Evolutionary conservation across 2,888 invertebrate species (phyloP), one percentile per base, ranked within the genome.

Genomic region (Sycophila texana): DNA sequence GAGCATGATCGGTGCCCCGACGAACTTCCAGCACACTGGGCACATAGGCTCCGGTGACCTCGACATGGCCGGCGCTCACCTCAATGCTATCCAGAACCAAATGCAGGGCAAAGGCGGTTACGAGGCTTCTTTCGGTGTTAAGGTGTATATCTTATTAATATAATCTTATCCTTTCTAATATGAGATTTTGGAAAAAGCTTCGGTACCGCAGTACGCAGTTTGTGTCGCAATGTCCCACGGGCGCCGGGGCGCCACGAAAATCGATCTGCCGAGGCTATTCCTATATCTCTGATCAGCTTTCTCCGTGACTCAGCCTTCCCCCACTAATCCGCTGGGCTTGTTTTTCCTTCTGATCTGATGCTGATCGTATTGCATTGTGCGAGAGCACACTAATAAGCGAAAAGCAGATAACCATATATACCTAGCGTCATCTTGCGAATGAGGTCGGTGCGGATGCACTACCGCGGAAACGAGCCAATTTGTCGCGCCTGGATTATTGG

Each of bases 81-180:
- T 98, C 83, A 94, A 95, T 89, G 95, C 96, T 84, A 94, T 98
- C 88, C 97, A 98, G 91, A 95, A 95, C 87, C 98, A 98, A 91
- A 97, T 98, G 98, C 96, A 96, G 91, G 97, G 97, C 91, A 98
- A 98, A 93, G 98, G 98, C 74, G 98, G 97, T 84, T 98, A 97
- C 89, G 96, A 97, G 89, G 94, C 94, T 91, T 92, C 94, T 51
- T 93, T 93, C 83, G 92, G 92, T 78, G 93, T 93, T 84, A 93
- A 93, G 92, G 39, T 39, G 5, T 4, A 7, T 3, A 3, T 26
- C 26, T 26, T 26, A 26, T 2, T 26, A 26, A 26, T 26, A 3
- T 26, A 26, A 26, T n/a, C n/a, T n/a, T n/a, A n/a, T n/a, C n/a
- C n/a, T n/a, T n/a, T n/a, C n/a, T n/a, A n/a, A n/a, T n/a, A n/a